Percentiles rank a stretch among this genome's conserved stretches.
Evolutionary conservation across 2,113 vertebrate genomes (phyloP).

Genomic region (Sylvia atricapilla): DNA sequence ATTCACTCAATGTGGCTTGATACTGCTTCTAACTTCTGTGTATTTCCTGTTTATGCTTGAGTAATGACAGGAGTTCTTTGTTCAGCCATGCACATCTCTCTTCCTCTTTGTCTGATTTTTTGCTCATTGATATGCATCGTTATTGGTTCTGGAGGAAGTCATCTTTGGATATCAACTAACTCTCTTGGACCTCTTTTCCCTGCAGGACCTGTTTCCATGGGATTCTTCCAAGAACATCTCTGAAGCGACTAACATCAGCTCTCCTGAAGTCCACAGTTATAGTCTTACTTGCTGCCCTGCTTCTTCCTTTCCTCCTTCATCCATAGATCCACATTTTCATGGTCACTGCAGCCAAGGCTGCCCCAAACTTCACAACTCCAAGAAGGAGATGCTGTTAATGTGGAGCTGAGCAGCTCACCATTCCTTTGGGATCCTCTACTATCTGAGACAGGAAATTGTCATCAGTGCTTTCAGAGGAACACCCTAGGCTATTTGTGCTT

Average conservation of each 20-base stretch:
- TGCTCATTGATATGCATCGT: too few relatives aligned
- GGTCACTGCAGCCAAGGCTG: not conserved
- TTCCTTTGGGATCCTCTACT: not conserved
- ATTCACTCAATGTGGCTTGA: not conserved
- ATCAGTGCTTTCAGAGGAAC: not conserved
- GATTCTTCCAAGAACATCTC: not conserved
- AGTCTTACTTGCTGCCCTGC: not conserved
- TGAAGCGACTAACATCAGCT: accelerated
- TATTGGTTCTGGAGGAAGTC: not conserved
- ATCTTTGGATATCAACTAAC: not conserved
- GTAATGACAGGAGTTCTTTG: not conserved
- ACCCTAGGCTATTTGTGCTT: not conserved
- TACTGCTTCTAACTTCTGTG: not conserved
- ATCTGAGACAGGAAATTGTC: too few relatives aligned
- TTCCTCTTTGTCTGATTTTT: not conserved
- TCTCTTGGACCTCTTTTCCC: not conserved
- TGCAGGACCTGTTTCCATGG: not conserved
- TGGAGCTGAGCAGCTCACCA: not conserved
- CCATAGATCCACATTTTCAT: not conserved
- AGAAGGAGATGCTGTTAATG: not conserved
- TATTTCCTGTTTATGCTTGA: not conserved
- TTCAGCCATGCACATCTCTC: too few relatives aligned
- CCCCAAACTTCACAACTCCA: not conserved
- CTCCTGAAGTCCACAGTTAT: not conserved
- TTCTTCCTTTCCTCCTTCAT: not conserved